These are phyloP conservation scores for Sinella curviseta DNA, from an alignment of 1,140 invertebrate genomes.

Conservation along the genomic window DNA sequence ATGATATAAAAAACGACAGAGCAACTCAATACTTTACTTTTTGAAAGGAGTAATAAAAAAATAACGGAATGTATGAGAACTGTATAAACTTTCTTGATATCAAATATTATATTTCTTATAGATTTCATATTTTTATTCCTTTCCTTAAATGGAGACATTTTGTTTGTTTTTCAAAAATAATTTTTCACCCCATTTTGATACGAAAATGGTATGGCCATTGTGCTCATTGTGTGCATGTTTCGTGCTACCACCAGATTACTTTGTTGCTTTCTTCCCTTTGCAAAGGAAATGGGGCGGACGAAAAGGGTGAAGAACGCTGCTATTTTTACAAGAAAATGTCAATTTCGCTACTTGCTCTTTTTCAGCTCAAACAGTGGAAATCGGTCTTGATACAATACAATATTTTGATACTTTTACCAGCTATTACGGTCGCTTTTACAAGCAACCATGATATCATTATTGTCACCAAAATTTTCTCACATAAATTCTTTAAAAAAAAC, in stretches of 20 bases:
- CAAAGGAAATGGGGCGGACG: neutral
- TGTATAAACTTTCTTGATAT: neutral
- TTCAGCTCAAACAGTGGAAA: neutral
- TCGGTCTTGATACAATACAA: neutral
- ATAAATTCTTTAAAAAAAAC: too few species aligned
- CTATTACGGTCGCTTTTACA: neutral
- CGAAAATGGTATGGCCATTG: neutral
- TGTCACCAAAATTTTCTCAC: conserved; percentile 17
- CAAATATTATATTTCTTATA: neutral
- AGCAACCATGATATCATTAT: neutral
- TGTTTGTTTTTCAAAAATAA: neutral
- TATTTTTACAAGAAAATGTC: neutral
- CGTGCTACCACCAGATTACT: neutral
- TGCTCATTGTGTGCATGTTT: neutral
- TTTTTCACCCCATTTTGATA: conserved; percentile 14
- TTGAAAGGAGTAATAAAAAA: conserved; percentile 11
- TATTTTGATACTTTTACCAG: conserved; percentile 15
- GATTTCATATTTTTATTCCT: neutral
- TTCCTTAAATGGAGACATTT: conserved; percentile 20
- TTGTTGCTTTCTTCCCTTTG: neutral
- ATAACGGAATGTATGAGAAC: neutral
- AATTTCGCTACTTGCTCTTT: neutral
- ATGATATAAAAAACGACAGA: neutral
- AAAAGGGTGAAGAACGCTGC: neutral
- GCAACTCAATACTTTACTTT: neutral